phyloP scores from a whole-genome alignment of 2,797 vertebrate genomes.

The Phylloscopus collybita region DNA sequence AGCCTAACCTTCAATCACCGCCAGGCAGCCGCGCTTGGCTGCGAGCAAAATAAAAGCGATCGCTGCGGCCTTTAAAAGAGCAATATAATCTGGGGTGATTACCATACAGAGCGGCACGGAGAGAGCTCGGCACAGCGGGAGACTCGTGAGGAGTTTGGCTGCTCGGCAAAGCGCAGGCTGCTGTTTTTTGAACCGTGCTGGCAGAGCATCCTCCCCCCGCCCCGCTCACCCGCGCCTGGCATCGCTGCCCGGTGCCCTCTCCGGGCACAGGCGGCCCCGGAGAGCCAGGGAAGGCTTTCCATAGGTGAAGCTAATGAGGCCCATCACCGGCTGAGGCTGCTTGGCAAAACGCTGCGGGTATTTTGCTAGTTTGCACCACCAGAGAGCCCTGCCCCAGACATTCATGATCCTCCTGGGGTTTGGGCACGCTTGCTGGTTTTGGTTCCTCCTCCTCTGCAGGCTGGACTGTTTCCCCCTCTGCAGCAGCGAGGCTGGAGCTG shows the following conservation, averaged over 20 bases:
- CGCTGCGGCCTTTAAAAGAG: slow-evolving; percentile 43
- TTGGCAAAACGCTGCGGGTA: not conserved
- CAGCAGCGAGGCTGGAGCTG: slow-evolving; percentile 4
- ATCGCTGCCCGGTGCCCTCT: not conserved
- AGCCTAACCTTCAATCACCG: slow-evolving; percentile 44
- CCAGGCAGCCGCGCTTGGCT: slow-evolving; percentile 21
- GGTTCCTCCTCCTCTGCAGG: not conserved
- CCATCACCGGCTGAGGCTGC: not conserved
- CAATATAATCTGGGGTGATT: slow-evolving; percentile 39
- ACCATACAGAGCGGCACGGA: not conserved
- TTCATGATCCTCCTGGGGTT: not conserved
- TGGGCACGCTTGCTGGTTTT: not conserved
- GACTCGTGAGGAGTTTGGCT: slow-evolving; percentile 16
- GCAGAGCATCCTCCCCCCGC: not conserved
- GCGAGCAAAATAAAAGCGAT: slow-evolving; percentile 10
- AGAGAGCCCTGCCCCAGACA: not conserved
- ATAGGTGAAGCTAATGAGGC: slow-evolving; percentile 15
- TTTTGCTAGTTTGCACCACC: not conserved
- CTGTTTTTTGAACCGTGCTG: not conserved
- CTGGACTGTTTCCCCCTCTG: not conserved
- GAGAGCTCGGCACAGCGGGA: slow-evolving; percentile 25
- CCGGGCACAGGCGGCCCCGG: not conserved
- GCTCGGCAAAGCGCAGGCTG: not conserved
- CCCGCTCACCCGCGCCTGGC: not conserved
- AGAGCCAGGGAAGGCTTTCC: not conserved